A percentile compares a stretch with the other conserved stretches of the same genome.
Conservation (phyloP, 2,797 vertebrate genomes). For the Microctenopoma stevenorrisi region DNA sequence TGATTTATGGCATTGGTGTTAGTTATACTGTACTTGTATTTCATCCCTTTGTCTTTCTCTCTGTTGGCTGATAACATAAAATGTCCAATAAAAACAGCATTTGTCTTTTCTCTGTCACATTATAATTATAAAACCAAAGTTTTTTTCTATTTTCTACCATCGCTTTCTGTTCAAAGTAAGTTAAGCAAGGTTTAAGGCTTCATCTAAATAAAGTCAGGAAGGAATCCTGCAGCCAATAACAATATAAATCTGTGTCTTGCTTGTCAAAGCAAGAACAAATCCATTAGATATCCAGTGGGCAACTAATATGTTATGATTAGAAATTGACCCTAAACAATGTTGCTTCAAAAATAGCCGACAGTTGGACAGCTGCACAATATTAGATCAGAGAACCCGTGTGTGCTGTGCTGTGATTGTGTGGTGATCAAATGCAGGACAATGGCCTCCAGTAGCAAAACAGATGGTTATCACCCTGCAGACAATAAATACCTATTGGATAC, state of each 20-base stretch:
- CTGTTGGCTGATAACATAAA: background rate
- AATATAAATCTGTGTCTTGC: constrained; percentile 48
- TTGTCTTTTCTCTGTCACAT: background rate
- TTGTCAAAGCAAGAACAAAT: constrained; percentile 53
- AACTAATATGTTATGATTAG: constrained; percentile 52
- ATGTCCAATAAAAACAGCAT: background rate
- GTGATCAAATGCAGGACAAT: constrained; percentile 47
- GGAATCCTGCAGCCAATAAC: constrained; percentile 25
- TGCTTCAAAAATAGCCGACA: constrained; percentile 44
- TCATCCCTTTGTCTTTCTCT: background rate
- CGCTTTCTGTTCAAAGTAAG: background rate
- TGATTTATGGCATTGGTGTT: background rate
- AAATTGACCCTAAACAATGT: constrained; percentile 48
- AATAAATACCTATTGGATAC: constrained; percentile 50
- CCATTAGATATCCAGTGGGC: constrained; percentile 23
- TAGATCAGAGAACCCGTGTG: constrained; percentile 34
- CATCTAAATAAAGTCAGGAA: constrained; percentile 27
- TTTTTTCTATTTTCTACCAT: constrained; percentile 5
- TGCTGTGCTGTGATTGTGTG: constrained; percentile 29
- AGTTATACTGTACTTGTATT: background rate
- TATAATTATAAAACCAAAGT: constrained; percentile 1
- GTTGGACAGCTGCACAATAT: constrained; percentile 55
- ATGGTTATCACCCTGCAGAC: constrained; percentile 44
- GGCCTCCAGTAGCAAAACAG: constrained; percentile 52
- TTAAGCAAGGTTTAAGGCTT: background rate